Evolutionary conservation across 92 coral and sea anemone genomes (phyloP).

Genomic region (Porites evermanni): DNA sequence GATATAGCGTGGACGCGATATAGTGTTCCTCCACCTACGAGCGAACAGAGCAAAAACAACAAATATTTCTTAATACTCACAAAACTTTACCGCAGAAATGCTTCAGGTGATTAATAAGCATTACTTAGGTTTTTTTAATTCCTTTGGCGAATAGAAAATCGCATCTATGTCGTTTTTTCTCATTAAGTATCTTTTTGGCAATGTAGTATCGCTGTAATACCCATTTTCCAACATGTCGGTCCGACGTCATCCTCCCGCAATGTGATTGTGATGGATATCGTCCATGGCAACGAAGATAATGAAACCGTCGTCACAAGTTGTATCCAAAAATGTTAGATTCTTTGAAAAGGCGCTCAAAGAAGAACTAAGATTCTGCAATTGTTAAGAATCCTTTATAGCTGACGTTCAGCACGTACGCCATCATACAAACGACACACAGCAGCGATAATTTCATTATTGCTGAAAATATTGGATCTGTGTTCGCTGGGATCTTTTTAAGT

Average conservation of each 20-base stretch:
- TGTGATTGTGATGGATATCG: no score
- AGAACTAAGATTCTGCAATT: no score
- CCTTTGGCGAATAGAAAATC: background rate
- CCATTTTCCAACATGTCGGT: no score
- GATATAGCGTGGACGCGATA: background rate
- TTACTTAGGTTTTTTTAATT: background rate
- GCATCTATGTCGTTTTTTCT: background rate
- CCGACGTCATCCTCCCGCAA: no score
- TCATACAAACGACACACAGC: background rate
- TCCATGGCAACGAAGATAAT: no score
- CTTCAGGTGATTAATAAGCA: background rate
- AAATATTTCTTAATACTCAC: background rate
- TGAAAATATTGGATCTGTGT: background rate
- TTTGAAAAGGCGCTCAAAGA: no score
- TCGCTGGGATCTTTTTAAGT: background rate
- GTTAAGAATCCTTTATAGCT: no score
- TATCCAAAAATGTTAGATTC: no score
- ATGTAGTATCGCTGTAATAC: background rate
- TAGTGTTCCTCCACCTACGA: background rate
- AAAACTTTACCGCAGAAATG: background rate
- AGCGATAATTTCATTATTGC: background rate
- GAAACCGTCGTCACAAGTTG: no score
- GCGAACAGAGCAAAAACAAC: background rate
- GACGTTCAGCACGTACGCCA: background rate
- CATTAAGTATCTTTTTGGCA: background rate